Evolutionary conservation across 2,113 vertebrate species (phyloP).

Genomic region (Oryzias woworae): DNA sequence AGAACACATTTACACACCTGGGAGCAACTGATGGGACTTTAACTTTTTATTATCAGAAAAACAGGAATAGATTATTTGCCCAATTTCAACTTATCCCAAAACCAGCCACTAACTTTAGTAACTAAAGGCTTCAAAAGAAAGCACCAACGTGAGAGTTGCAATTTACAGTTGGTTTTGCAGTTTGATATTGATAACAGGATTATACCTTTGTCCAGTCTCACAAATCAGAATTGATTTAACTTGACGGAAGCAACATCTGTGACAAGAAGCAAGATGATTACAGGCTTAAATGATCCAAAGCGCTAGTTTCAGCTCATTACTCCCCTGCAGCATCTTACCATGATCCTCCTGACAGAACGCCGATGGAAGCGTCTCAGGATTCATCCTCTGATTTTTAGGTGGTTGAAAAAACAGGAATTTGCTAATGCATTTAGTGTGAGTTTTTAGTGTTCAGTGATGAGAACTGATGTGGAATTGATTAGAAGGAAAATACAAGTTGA

Average conservation of each 20-base stretch:
- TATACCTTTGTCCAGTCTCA: background rate
- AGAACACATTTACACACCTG: no score
- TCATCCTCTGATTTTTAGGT: background rate
- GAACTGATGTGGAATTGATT: conserved; percentile 21
- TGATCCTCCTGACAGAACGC: background rate
- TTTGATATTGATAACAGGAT: background rate
- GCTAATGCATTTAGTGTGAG: conserved; percentile 14
- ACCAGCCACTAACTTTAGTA: no score
- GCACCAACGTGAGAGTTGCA: background rate
- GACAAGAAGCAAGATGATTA: background rate
- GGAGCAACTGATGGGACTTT: no score
- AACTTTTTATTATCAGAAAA: no score
- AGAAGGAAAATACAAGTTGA: conserved; percentile 3
- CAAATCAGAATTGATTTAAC: background rate
- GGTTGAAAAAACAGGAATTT: no score
- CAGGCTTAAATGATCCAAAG: background rate
- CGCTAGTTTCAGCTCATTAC: background rate
- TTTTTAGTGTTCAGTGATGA: background rate
- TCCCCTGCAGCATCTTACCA: background rate
- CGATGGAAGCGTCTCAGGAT: background rate
- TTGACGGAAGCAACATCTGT: background rate
- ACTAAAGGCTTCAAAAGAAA: no score
- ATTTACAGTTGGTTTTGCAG: background rate
- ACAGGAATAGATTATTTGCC: no score
- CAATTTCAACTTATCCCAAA: no score